A percentile compares a stretch with the other conserved stretches of the same genome.
phyloP scores from a whole-genome alignment of 1,140 invertebrate genomes.

The Drosophila arawakana region DNA sequence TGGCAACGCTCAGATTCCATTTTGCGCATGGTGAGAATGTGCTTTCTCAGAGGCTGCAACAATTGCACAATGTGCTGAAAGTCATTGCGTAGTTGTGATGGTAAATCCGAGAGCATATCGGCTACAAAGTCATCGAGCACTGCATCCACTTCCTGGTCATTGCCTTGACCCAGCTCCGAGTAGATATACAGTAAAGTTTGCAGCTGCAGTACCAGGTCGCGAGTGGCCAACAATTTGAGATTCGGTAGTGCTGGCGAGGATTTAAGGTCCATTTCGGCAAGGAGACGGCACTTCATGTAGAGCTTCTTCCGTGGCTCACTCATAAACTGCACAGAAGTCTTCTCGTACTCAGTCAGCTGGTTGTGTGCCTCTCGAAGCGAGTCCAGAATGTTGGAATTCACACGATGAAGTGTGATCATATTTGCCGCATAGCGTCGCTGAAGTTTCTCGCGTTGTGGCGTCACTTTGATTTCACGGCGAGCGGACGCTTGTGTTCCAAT shows the following conservation, averaged over 20 bases:
- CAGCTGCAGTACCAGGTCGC: conserved; percentile 35
- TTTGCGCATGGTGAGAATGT: conserved; percentile 12
- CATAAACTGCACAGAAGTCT: neutral
- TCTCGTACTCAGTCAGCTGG: conserved; percentile 20
- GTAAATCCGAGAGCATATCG: conserved; percentile 21
- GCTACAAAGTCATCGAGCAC: conserved; percentile 31
- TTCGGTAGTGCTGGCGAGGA: neutral
- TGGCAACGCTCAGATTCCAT: conserved; percentile 3
- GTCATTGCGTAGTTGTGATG: neutral
- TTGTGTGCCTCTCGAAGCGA: conserved; percentile 40
- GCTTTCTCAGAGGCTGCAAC: conserved; percentile 13
- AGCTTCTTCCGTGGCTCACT: conserved; percentile 11
- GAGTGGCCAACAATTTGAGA: conserved; percentile 7
- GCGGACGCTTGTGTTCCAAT: neutral
- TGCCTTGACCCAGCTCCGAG: conserved; percentile 37
- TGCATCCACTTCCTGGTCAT: conserved; percentile 33
- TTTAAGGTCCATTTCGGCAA: conserved; percentile 55
- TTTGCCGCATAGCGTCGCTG: conserved; percentile 42
- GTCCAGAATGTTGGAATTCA: conserved; percentile 50
- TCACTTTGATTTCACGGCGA: conserved; percentile 43
- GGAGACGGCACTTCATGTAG: conserved; percentile 38
- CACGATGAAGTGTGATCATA: conserved; percentile 46
- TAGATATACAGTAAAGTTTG: conserved; percentile 56
- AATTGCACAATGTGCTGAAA: conserved; percentile 14
- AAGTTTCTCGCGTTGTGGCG: conserved; percentile 22